phyloP scores from a whole-genome alignment of 2,888 invertebrate species.

The Argyra leucocephala region DNA sequence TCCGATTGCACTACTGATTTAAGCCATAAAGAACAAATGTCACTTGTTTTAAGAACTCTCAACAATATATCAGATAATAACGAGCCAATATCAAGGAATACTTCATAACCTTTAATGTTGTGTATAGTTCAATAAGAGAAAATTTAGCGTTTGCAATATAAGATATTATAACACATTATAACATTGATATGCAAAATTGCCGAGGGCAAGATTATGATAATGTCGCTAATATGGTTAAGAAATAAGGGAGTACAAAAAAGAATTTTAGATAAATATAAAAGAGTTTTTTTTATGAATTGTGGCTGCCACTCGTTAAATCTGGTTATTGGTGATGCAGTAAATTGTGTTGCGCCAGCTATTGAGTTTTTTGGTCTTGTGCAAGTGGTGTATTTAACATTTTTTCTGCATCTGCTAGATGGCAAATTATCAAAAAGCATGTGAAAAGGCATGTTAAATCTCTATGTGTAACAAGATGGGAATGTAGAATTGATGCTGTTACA shows the following conservation, averaged over 20 bases:
- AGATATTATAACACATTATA: slow-evolving; percentile 7
- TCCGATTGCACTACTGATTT: slow-evolving; percentile 9
- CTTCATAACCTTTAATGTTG: slow-evolving; percentile 9
- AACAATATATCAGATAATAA: slow-evolving; percentile 9
- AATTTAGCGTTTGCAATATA: slow-evolving; percentile 7
- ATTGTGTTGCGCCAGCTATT: slow-evolving; percentile 9
- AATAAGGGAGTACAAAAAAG: slow-evolving; percentile 9
- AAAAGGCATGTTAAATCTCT: slow-evolving; percentile 9
- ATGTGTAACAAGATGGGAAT: slow-evolving; percentile 9
- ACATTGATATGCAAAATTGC: slow-evolving; percentile 9
- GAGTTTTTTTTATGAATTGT: slow-evolving; percentile 9
- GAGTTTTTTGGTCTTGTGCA: slow-evolving; percentile 7
- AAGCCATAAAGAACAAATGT: slow-evolving; percentile 9
- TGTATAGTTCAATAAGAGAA: slow-evolving; percentile 5
- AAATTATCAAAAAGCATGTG: slow-evolving; percentile 8
- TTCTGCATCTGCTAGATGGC: slow-evolving; percentile 7
- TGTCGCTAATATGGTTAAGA: slow-evolving; percentile 2
- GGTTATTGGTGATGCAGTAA: slow-evolving; percentile 8
- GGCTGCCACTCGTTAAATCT: slow-evolving; percentile 7
- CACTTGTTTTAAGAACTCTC: slow-evolving; percentile 9
- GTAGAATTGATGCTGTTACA: slow-evolving; percentile 6
- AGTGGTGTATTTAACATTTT: slow-evolving; percentile 6
- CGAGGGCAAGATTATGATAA: slow-evolving; percentile 1
- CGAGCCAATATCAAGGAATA: slow-evolving; percentile 7
- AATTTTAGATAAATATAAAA: slow-evolving; percentile 8